Percentiles rank a stretch among this genome's conserved stretches.
phyloP scores from a whole-genome alignment of 53 echinoderm and acorn worm species.

The Temnopleurus reevesii region DNA sequence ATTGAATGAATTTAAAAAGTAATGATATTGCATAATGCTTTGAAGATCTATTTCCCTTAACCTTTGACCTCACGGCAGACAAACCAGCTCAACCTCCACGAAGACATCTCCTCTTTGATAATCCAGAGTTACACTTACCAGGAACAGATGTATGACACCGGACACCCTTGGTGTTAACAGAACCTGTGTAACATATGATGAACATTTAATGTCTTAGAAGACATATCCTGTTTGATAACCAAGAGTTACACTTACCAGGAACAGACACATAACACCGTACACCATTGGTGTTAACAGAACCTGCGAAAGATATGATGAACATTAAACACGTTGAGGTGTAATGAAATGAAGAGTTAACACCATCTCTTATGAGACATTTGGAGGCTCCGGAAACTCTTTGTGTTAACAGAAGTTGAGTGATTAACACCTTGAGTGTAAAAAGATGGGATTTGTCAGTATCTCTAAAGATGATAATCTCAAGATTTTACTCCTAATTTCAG shows the following conservation, averaged over 20 bases:
- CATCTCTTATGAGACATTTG: slow-evolving; percentile 60
- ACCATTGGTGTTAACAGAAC: no score
- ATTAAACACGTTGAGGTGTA: slow-evolving; percentile 72
- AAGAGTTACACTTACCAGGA: slow-evolving; percentile 83
- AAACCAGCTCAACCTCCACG: slow-evolving; percentile 68
- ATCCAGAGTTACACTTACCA: slow-evolving; percentile 82
- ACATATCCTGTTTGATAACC: slow-evolving; percentile 84
- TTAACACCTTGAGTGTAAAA: no score
- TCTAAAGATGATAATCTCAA: no score
- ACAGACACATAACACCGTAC: slow-evolving; percentile 30
- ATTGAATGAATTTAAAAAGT: no score
- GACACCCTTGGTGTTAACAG: no score
- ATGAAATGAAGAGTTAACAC: slow-evolving; percentile 85
- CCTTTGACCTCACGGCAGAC: slow-evolving; percentile 68
- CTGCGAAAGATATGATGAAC: no score
- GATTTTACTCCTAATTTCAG: no score
- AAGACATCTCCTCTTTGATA: slow-evolving; percentile 87
- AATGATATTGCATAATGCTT: no score
- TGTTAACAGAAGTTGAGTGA: no score
- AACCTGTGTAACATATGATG: no score
- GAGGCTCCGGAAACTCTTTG: slow-evolving; percentile 16
- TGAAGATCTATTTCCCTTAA: no score
- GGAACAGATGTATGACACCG: slow-evolving; percentile 56
- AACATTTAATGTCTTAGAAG: slow-evolving; percentile 66
- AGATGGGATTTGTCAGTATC: no score